These are phyloP conservation scores for Temnothorax nylanderi DNA, from an alignment of 1,140 invertebrate genomes.

Conservation along the genomic window DNA sequence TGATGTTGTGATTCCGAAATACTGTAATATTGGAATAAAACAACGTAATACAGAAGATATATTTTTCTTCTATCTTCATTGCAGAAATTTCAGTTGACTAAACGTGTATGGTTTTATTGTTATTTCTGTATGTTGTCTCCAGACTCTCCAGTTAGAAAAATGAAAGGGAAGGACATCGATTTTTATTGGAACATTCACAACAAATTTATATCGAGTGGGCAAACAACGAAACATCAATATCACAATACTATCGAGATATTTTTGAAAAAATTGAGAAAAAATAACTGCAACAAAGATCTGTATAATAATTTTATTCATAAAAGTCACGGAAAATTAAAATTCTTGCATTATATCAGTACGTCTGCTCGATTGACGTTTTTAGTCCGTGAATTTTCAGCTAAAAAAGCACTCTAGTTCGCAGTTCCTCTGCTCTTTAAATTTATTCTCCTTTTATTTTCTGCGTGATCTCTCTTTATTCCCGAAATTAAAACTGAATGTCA, in stretches of 20 bases:
- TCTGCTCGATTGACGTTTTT: background rate
- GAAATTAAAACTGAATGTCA: background rate
- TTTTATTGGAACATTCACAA: background rate
- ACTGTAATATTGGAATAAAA: background rate
- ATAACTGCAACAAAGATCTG: background rate
- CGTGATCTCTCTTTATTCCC: background rate
- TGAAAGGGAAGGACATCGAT: background rate
- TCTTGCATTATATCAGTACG: background rate
- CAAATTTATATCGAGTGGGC: background rate
- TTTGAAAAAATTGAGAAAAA: background rate
- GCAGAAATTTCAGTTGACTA: background rate
- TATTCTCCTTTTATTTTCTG: background rate
- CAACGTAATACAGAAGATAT: background rate
- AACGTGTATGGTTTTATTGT: background rate
- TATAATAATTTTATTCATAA: background rate
- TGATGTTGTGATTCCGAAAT: background rate
- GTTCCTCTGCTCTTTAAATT: slow-evolving; percentile 1
- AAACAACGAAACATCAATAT: background rate
- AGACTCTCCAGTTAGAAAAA: background rate
- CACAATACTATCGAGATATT: background rate
- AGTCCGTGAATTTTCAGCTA: background rate
- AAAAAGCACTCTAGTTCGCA: background rate
- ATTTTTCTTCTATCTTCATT: background rate
- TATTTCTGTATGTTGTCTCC: background rate
- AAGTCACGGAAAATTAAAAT: background rate